These are phyloP conservation scores for Stenodema calcarata DNA, from an alignment of 2,888 invertebrate species.

Conservation along the genomic window DNA sequence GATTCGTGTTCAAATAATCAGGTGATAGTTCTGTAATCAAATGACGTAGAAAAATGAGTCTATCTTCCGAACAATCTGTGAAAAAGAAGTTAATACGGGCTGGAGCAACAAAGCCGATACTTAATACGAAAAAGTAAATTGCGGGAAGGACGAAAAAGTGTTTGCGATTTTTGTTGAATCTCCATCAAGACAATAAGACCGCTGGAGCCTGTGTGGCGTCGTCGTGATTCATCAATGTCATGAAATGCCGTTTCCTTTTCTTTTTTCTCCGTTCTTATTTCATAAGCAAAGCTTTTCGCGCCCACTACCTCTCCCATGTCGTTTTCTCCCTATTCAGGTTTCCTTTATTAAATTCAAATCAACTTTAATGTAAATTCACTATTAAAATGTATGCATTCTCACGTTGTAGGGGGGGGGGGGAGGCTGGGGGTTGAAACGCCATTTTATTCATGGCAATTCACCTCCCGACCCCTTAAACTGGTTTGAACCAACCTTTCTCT, in stretches of 20 bases:
- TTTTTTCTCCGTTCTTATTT: conserved; percentile 6
- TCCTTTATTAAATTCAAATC: conserved; percentile 42
- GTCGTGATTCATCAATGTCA: conserved; percentile 19
- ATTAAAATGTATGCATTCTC: conserved; percentile 39
- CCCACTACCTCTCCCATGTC: background rate
- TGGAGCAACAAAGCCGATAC: too few species aligned
- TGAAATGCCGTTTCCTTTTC: background rate
- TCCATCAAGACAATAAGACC: background rate
- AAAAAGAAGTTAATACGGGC: too few species aligned
- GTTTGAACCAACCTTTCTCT: conserved; percentile 11
- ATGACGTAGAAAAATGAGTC: too few species aligned
- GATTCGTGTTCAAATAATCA: too few species aligned
- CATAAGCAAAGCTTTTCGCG: conserved; percentile 12
- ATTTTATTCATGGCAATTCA: conserved; percentile 36
- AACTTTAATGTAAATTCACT: conserved; percentile 43
- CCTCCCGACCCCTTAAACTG: background rate
- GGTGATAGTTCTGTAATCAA: too few species aligned
- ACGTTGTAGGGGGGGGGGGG: background rate
- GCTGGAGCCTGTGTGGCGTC: background rate
- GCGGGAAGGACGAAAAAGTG: too few species aligned
- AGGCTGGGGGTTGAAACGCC: background rate
- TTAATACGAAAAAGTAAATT: too few species aligned
- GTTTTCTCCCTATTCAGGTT: background rate
- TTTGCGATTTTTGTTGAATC: background rate
- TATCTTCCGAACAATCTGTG: too few species aligned